Conservation (phyloP, 2,797 vertebrate genomes). For the Lagocephalus sceleratus region DNA sequence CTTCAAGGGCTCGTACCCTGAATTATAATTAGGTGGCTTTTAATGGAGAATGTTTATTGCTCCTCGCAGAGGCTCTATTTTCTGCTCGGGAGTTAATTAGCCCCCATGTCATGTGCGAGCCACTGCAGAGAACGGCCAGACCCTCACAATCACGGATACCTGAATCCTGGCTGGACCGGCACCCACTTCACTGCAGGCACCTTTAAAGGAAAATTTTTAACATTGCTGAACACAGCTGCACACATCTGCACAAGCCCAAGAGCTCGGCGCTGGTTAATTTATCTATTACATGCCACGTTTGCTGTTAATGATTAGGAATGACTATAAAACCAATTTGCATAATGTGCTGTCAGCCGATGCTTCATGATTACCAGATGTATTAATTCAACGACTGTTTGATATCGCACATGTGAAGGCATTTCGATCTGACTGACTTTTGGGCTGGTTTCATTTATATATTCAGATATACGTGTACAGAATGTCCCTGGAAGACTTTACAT, state of each 20-base stretch:
- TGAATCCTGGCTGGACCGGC: background rate
- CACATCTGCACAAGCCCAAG: background rate
- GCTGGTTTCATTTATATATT: background rate
- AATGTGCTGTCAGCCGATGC: constrained; percentile 8
- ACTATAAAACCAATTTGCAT: constrained; percentile 31
- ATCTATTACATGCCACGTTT: constrained; percentile 5
- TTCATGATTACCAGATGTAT: background rate
- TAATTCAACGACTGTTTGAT: background rate
- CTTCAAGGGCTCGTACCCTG: constrained; percentile 66
- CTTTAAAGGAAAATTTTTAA: no score
- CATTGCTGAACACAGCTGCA: no score
- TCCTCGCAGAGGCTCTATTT: constrained; percentile 62
- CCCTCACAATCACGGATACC: constrained; percentile 18
- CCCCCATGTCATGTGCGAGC: constrained; percentile 52
- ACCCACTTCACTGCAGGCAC: no score
- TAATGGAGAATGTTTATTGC: constrained; percentile 71
- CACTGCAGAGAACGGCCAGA: constrained; percentile 58
- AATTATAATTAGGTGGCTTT: constrained; percentile 71
- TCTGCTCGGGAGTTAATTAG: constrained; percentile 65
- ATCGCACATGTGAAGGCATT: background rate
- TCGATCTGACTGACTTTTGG: background rate
- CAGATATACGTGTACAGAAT: background rate
- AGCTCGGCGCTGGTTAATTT: background rate
- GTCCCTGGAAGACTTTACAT: background rate
- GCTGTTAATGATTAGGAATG: constrained; percentile 25